Conservation (phyloP, 2,113 vertebrate species). For the Clupea harengus region DNA sequence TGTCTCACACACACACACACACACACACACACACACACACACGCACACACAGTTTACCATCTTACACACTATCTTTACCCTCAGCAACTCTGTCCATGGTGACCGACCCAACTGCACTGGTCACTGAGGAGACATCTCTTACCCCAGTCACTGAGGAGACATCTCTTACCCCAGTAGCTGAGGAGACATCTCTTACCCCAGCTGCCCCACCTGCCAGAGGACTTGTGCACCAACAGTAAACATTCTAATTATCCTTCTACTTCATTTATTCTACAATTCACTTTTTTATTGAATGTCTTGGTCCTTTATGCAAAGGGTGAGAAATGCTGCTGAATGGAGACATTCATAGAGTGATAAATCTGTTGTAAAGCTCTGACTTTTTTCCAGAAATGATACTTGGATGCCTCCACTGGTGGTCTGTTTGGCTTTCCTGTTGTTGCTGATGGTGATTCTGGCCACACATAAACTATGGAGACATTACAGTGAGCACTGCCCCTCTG, state of each 20-base stretch:
- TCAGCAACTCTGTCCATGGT: neutral
- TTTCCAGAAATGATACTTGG: neutral
- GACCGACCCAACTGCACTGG: neutral
- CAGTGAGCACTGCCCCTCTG: neutral
- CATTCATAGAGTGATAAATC: neutral
- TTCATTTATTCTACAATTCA: neutral
- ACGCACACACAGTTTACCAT: neutral
- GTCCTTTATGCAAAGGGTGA: neutral
- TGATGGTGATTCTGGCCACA: neutral
- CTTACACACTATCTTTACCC: neutral
- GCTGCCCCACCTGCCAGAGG: neutral
- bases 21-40: neutral
- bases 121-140: neutral
- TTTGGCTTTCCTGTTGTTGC: neutral
- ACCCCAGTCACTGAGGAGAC: neutral
- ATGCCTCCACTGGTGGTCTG: neutral
- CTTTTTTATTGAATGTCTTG: neutral
- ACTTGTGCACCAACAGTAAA: neutral
- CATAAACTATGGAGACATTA: neutral
- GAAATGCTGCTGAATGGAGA: neutral
- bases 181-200: neutral
- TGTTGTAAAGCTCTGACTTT: neutral
- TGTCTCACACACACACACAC: neutral
- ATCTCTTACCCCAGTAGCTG: neutral
- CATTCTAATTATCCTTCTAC: neutral